Base-by-base conservation (phyloP, 1,140 invertebrate genomes). In the Plectrocnemia conspersa region DNA sequence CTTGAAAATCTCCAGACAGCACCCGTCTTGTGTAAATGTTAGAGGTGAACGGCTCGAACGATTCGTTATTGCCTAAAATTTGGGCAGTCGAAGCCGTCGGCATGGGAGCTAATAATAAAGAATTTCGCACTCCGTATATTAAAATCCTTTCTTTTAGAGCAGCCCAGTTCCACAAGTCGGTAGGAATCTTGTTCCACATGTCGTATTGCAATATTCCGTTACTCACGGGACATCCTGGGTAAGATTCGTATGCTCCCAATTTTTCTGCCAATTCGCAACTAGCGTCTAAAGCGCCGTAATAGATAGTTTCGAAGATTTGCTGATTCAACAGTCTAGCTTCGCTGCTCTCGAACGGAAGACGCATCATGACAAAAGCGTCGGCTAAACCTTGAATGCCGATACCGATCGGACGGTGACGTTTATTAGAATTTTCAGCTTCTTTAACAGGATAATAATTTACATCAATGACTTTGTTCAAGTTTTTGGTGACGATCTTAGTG, bases 1-100 rank as follows among this genome's bases (percentile, higher is more conserved):
- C 83, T 79, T 94, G 81, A 64, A 86, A 83, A 69, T 87, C 84
- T 7, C 94, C 95, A 27, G 93, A 96, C 7, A 98, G 75, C 1
- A 99, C 96, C 41, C 97, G 78, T 59, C 97, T 77, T 18, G 86
- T 86, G 66, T 99, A 99, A 60, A 99, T 92, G 67, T 99, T 99
- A 13, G 89, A 96, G 0, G 95, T 99, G 68, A 97, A 99, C 0
- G 97, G 92, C 73, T 99, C 97, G 66, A 98, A 91, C 0, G 93
- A 93, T 73, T 99, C 96, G 72, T 99, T 99, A 65, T 99, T 99
- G 10, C 97, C 97, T 23, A 99, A 79, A 66, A 99, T 99, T 76
- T 99, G 97, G 4, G 97, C 96, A 0, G 97, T 99, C 1, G 95
- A 98, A 10, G 97, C 96, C 10, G 97, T 99, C 1, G 97, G 97